Evolutionary conservation across 2,888 invertebrate species (phyloP), one percentile per base, ranked within the genome.

Genomic region (Cremastinae sp.): DNA sequence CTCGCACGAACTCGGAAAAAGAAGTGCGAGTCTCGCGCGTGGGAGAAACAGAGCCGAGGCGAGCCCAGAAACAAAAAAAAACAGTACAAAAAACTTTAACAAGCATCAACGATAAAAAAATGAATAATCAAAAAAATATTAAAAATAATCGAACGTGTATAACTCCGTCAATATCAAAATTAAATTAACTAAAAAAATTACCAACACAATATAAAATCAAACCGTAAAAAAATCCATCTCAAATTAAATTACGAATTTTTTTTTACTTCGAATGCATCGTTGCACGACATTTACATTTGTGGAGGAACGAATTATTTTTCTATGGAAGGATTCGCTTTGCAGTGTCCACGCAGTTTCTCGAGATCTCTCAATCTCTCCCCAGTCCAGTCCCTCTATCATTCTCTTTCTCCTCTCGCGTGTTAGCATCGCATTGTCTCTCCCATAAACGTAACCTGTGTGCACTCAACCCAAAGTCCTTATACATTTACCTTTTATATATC

Each of bases 1-100:
- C 81, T 83, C 82, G 79, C 82, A 81, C 83, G 83, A 80, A 80
- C 71, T 71, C 45, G 68, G 72, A 76, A 76, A 78, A 78, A 76
- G 53, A 28, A 75, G 74, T 72, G 72, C 59, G 64, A 78, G 51
- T 45, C 10, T 58, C 39, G 45, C 43, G 70, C 53, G 74, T 74
- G 74, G 71, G 76, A 74, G 79, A 78, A 64, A 74, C 73, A 66
- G 56, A 79, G 66, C 56, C 49, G 74, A 56, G 28, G 49, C 53
- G 56, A 73, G 75, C 61, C 45, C 56, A 66, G 61, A 53, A 45
- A 58, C 39, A 51, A 70, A 45, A 51, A 66, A 72, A 35, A 53
- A 68, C 58, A 64, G 65, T 43, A 47, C 59, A 51, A 43, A 58
- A 64, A 69, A 47, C 62, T 74, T 47, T 22, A 49, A 51, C 49